Evolutionary conservation across 2,113 vertebrate species (phyloP).

Genomic region (Apistogramma diplotaenia): DNA sequence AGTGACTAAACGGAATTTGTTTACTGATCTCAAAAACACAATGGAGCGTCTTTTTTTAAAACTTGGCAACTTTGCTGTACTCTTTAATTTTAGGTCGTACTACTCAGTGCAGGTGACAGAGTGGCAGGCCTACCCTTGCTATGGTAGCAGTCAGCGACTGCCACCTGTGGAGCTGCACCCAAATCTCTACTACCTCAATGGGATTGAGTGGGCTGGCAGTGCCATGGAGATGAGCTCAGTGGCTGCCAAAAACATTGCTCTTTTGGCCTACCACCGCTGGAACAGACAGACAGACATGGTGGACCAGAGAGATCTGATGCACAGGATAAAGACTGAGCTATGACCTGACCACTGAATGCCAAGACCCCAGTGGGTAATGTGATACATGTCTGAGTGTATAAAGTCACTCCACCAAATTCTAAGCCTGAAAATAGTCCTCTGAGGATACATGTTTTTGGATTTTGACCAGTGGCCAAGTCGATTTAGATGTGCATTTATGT

Average conservation of each 20-base stretch:
- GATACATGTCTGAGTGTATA: neutral
- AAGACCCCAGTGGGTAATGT: neutral
- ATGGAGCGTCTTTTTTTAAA: neutral
- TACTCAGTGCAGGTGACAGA: constrained; percentile 94
- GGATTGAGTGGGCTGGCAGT: constrained; percentile 92
- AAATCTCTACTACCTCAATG: constrained; percentile 91
- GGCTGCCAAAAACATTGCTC: constrained; percentile 94
- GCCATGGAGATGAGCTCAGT: constrained; percentile 95
- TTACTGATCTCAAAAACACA: neutral
- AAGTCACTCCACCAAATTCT: neutral
- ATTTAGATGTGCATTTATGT: neutral
- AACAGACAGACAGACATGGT: constrained; percentile 90
- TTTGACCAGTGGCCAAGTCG: neutral
- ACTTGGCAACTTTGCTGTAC: neutral
- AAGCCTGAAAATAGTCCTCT: too few relatives aligned
- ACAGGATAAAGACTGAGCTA: constrained; percentile 96
- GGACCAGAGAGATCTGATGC: constrained; percentile 95
- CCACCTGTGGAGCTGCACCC: constrained; percentile 88
- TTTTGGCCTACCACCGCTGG: constrained; percentile 95
- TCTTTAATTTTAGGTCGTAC: constrained; percentile 78
- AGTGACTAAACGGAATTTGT: neutral
- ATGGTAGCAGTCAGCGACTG: constrained; percentile 77
- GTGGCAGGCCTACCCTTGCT: constrained; percentile 87
- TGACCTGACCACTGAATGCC: constrained; percentile 64
- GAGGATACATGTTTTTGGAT: neutral